phyloP scores from a whole-genome alignment of 2,888 invertebrate genomes.

The Cabera pusaria region DNA sequence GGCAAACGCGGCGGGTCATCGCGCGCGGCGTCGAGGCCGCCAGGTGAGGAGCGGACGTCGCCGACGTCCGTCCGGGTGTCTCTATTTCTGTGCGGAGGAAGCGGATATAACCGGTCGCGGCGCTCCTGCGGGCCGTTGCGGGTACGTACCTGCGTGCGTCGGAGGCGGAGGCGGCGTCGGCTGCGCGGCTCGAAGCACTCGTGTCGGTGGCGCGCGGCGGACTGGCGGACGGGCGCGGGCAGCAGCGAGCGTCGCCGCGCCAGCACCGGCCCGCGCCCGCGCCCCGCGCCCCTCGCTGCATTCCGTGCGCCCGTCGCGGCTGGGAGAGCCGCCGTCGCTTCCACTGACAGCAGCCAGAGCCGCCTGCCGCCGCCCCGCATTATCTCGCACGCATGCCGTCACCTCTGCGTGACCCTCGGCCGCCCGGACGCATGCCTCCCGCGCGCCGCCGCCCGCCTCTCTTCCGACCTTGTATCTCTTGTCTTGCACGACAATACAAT shows the following conservation, averaged over 20 bases:
- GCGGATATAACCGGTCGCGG: slow-evolving; percentile 37
- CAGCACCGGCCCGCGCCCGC: slow-evolving; percentile 68
- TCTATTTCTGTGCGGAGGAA: slow-evolving; percentile 53
- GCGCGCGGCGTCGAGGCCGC: slow-evolving; percentile 47
- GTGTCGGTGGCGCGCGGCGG: slow-evolving; percentile 78
- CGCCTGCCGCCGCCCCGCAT: slow-evolving; percentile 55
- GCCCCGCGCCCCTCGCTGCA: slow-evolving; percentile 64
- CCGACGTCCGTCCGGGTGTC: slow-evolving; percentile 31
- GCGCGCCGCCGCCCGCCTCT: slow-evolving; percentile 39
- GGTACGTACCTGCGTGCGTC: slow-evolving; percentile 70
- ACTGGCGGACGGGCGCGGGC: slow-evolving; percentile 63
- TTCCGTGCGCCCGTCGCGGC: slow-evolving; percentile 61
- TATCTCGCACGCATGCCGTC: slow-evolving; percentile 61
- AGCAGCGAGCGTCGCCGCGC: slow-evolving; percentile 65
- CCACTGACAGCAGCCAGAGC: slow-evolving; percentile 66
- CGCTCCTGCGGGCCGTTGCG: slow-evolving; percentile 39
- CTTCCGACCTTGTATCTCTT: slow-evolving; percentile 38
- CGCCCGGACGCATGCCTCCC: slow-evolving; percentile 37
- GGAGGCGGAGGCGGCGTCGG: slow-evolving; percentile 51
- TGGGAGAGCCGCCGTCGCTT: slow-evolving; percentile 57
- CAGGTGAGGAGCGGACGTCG: slow-evolving; percentile 43
- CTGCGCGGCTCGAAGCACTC: slow-evolving; percentile 64
- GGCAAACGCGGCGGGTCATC: slow-evolving; percentile 62
- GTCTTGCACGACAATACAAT: too few relatives aligned
- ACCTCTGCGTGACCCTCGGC: slow-evolving; percentile 72